Evolutionary conservation across 2,888 invertebrate species (phyloP), one percentile per base, ranked within the genome.

Genomic region (Lapara coniferarum): DNA sequence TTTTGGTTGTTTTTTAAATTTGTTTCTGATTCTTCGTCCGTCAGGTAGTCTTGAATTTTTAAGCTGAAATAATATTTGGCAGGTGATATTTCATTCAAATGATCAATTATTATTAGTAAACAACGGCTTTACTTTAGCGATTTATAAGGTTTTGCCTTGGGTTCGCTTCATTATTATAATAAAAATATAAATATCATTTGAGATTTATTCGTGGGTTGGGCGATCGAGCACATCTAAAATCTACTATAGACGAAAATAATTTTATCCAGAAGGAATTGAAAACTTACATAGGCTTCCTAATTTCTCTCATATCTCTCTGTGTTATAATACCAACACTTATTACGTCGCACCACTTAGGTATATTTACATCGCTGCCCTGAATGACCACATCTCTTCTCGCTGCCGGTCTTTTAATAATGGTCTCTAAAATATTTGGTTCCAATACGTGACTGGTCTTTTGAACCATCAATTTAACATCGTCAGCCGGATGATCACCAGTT

Each of bases 281-380:
- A 67, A 87, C 91, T 87, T 77, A 92, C 91, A 86, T 85, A 10
- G 87, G 85, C 72, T 87, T 85, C 16, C 74, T 76, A 0, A 81
- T 72, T 52, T 84, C 83, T 30, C 76, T 80, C 30, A 86, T 68
- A 59, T 88, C 85, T 69, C 84, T 85, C 66, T 87, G 88, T 1
- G 88, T 89, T 69, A 90, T 87, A 12, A 90, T 87, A 2, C 87
- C 89, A 8, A 89, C 88, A 25, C 84, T 85, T 10, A 90, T 84
- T 0, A 89, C 85, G 69, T 90, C 87, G 73, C 85, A 87, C 59
- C 75, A 78, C 67, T 85, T 87, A 0, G 83, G 83, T 66, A 86
- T 76, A 67, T 77, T 79, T 2, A 85, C 86, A 12, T 82, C 78
- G 70, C 87, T 89, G 0, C 82, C 85, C 74, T 88, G 88, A 69